These are phyloP conservation scores for Oncorhynchus gorbuscha DNA, from an alignment of 2,113 vertebrate species.

Conservation along the genomic window DNA sequence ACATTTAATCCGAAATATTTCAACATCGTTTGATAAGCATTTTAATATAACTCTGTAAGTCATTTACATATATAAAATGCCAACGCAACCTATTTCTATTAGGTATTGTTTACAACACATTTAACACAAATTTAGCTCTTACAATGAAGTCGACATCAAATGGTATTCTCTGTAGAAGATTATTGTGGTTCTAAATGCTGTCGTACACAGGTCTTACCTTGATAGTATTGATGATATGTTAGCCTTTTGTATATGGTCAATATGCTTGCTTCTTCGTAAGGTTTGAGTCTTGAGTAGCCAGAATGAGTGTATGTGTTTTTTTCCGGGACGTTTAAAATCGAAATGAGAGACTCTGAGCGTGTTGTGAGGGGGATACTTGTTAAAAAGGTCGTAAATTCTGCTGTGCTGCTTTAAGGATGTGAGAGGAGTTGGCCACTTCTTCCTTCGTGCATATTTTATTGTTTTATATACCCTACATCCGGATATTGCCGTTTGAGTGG, in stretches of 20 bases:
- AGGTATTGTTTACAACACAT: too few relatives aligned
- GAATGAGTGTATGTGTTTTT: constrained; percentile 13
- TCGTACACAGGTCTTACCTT: not conserved
- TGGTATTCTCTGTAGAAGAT: not conserved
- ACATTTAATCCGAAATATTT: not conserved
- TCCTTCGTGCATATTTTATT: constrained; percentile 80
- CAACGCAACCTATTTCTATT: not conserved
- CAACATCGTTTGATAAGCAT: not conserved
- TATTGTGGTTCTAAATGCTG: not conserved
- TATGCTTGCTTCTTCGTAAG: not conserved
- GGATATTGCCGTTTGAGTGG: constrained; percentile 77
- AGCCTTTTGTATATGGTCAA: not conserved
- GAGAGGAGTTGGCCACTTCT: constrained; percentile 57
- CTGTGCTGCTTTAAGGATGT: constrained; percentile 62
- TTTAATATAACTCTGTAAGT: not conserved
- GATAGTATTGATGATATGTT: not conserved
- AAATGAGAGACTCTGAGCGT: constrained; percentile 27
- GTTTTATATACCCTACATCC: constrained; percentile 74
- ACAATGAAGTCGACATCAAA: not conserved
- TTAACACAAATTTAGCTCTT: too few relatives aligned
- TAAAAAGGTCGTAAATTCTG: constrained; percentile 50
- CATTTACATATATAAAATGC: too few relatives aligned
- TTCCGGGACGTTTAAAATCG: constrained; percentile 17
- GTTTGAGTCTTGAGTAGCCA: not conserved
- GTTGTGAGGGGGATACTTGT: constrained; percentile 23